Evolutionary conservation across 30 jellyfish, hydroid and myxozoan species (phyloP), one percentile per base, ranked within the genome.

Genomic region (Pseudorhiza aurosa): DNA sequence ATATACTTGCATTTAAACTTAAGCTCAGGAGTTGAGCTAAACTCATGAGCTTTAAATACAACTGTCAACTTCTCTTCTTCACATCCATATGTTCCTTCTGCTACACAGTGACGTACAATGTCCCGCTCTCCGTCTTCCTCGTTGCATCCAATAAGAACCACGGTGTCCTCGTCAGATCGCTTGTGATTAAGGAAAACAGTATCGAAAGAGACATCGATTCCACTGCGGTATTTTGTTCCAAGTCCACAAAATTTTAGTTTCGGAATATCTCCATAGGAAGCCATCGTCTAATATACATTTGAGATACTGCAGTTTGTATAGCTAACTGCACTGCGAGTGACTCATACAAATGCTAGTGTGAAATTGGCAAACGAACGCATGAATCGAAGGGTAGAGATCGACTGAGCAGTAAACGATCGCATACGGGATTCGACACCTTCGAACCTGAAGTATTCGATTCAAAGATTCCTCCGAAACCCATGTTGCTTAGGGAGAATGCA

Each of bases 1-100:
- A 77, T 11, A 50, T 77, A 77, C 63, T 77, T 77, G 74, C 62
- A 77, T 8, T 46, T 47, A 46, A 59, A 77, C 39, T 65, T 27
- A 14, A 57, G 21, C 15, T 30, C 33, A 4, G 31, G 36, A 8
- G 22, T 25, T 1, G 68, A 21, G n/a, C 19, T n/a, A 25, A 47
- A 59, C 4, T 77, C 78, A 55, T 35, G 49, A 40, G 57, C 82
- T 37, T 43, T 8, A 30, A 77, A 63, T 11, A 62, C 51, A 2
- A 60, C 15, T 21, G 25, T 19, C 53, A 50, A 8, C 44, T 36
- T 14, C 3, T 50, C 47, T 6, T 27, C 60, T 8, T 31, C 53
- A 3, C 8, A 32, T 14, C 39, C 82, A 24, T 43, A 15, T 2
- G 37, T 29, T 31, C 65, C 90, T 63, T 60, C 73, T 51, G 25